These are phyloP conservation scores for Archaeoteleia sp. DNA, from an alignment of 2,888 invertebrate genomes.

Conservation along the genomic window DNA sequence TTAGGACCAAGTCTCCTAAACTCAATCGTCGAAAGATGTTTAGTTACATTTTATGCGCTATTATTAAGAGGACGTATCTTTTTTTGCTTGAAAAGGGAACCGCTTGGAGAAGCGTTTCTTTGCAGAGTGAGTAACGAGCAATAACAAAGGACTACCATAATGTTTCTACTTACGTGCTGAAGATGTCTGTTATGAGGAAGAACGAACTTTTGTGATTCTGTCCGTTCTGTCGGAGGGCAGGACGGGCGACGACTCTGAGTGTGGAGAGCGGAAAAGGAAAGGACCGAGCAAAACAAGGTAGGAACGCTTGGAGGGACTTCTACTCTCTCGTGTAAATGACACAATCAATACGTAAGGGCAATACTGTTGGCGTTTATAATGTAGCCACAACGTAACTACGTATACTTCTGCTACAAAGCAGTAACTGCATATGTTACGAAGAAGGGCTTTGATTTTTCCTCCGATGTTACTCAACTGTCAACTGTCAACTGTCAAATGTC, in stretches of 20 bases:
- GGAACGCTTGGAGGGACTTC: slow-evolving; percentile 27
- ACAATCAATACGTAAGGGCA: slow-evolving; percentile 53
- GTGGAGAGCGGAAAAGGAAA: slow-evolving; percentile 6
- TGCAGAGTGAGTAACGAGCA: no score
- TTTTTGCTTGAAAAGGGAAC: no score
- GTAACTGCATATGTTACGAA: slow-evolving; percentile 4
- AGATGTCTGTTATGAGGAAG: slow-evolving; percentile 27
- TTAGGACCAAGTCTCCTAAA: no score
- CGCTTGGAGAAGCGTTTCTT: no score
- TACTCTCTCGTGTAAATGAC: slow-evolving; percentile 51
- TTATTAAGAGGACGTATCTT: no score
- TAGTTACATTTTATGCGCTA: no score
- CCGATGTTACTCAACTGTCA: slow-evolving; percentile 25
- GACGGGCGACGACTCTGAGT: slow-evolving; percentile 21
- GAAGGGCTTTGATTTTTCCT: slow-evolving; percentile 9
- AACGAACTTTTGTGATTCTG: slow-evolving; percentile 33
- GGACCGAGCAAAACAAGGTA: slow-evolving; percentile 14
- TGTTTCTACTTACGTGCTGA: slow-evolving; percentile 52
- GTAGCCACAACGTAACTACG: slow-evolving; percentile 17
- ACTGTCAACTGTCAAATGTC: no score
- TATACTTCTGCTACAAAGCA: slow-evolving; percentile 2
- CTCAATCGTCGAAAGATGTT: no score
- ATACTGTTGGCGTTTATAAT: slow-evolving; percentile 10
- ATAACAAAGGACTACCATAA: no score
- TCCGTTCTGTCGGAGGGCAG: slow-evolving; percentile 31